Evolutionary conservation across 1,140 invertebrate species (phyloP), one percentile per base, ranked within the genome.

Genomic region (Batillaria attramentaria): DNA sequence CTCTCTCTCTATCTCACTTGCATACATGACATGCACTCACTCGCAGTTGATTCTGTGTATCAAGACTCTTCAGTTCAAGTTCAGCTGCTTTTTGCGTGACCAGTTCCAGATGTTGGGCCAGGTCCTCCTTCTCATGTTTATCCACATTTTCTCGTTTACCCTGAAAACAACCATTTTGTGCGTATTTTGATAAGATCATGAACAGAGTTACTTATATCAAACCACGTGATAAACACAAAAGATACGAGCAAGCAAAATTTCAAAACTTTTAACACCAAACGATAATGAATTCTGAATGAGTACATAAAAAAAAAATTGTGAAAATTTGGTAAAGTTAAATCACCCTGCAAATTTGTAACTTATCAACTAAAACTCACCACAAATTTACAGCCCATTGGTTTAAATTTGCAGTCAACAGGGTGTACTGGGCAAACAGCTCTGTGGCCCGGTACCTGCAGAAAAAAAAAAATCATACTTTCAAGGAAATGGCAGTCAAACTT

Each of bases 321-420:
- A n/a, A n/a, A n/a, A n/a, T n/a, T n/a, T n/a, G n/a, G n/a, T n/a
- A n/a, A n/a, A 62, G 5, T 62, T 28, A 62, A 50, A 50, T 50
- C 24, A 13, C 24, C 37, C 31, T 37, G 20, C 8, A 31, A 20
- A 5, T 68, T 4, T 6, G 28, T 33, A 1, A 68, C 31, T 35
- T 16, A 16, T 35, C 31, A 69, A 69, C 37, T 68, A 6, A 42
- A 42, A 76, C 80, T 80, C 70, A 84, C 84, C 46, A 60, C 31
- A 79, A 83, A 84, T 24, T 37, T 73, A 74, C 84, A 86, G 18
- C 84, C 84, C 37, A 82, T 42, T 57, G 33, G 46, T 60, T 78
- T 81, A 69, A 81, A 86, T 77, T 77, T 80, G 73, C 84, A 86
- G 35, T 84, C 79, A 37, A 73, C 41, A 43, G 83, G 84, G 57